A percentile compares a stretch with the other conserved stretches of the same genome.
Evolutionary conservation across 2,797 vertebrate species (phyloP).

Genomic region (Labeo calbasu): DNA sequence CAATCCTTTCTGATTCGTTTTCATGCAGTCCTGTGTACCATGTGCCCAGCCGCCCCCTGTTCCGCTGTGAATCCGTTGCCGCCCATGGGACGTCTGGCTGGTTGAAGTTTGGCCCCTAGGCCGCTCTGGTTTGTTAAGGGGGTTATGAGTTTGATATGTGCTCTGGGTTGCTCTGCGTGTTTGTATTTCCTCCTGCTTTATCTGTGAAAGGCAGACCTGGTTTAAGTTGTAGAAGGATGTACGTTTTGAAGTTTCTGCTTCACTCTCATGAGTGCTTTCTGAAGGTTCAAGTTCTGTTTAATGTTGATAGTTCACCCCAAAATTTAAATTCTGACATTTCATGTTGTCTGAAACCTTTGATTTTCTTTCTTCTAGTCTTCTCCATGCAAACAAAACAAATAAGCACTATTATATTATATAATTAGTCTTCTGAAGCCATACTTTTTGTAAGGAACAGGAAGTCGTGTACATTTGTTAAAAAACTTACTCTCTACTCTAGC

Average conservation of each 20-base stretch:
- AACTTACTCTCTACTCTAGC: background rate
- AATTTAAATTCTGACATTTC: background rate
- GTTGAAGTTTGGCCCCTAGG: constrained; percentile 25
- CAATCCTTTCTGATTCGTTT: background rate
- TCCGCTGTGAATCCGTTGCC: background rate
- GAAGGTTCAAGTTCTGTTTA: background rate
- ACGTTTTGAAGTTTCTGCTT: constrained; percentile 14
- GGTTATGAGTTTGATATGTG: constrained; percentile 10
- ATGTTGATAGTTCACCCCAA: background rate
- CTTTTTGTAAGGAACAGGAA: background rate
- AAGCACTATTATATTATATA: background rate
- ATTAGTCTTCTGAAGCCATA: background rate
- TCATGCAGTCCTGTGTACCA: background rate
- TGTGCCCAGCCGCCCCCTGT: background rate
- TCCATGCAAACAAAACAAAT: background rate
- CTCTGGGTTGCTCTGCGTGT: background rate
- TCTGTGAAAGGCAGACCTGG: constrained; percentile 2
- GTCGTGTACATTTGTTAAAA: background rate
- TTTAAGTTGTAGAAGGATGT: background rate
- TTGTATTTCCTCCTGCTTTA: constrained; percentile 9
- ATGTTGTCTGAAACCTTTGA: background rate
- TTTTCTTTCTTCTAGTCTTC: background rate
- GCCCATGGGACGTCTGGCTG: constrained; percentile 18
- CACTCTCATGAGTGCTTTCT: background rate
- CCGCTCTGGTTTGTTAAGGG: constrained; percentile 4